Evolutionary conservation across 1,140 invertebrate species (phyloP).

Genomic region (Trachymyrmex cornetzi): DNA sequence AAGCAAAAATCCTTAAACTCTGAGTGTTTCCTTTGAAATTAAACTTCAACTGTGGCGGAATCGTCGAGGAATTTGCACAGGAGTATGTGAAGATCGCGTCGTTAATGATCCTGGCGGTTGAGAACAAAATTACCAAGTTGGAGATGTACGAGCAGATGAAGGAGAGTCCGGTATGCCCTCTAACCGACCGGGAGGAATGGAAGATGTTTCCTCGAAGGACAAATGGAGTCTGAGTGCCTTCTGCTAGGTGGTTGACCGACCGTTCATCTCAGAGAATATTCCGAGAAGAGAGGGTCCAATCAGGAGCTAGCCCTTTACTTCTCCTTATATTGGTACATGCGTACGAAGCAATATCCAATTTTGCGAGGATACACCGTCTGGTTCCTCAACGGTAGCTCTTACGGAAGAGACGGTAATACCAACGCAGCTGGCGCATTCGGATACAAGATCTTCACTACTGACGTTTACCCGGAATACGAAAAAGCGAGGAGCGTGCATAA

Average conservation of each 20-base stretch:
- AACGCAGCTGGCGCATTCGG: slow-evolving; percentile 74
- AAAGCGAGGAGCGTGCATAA: slow-evolving; percentile 51
- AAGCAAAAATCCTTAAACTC: slow-evolving; percentile 78
- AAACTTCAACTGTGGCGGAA: slow-evolving; percentile 85
- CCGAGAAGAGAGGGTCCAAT: slow-evolving; percentile 89
- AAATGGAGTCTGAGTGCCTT: slow-evolving; percentile 78
- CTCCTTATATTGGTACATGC: slow-evolving; percentile 83
- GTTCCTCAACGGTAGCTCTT: slow-evolving; percentile 75
- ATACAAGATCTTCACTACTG: slow-evolving; percentile 73
- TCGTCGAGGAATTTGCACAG: slow-evolving; percentile 83
- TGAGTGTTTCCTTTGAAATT: slow-evolving; percentile 86
- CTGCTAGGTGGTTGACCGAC: slow-evolving; percentile 89
- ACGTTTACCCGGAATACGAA: slow-evolving; percentile 74
- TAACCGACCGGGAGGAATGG: slow-evolving; percentile 72
- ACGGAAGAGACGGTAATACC: slow-evolving; percentile 76
- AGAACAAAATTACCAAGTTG: slow-evolving; percentile 73
- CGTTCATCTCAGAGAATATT: slow-evolving; percentile 84
- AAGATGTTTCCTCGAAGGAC: slow-evolving; percentile 77
- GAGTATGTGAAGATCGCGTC: slow-evolving; percentile 82
- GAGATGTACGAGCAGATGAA: slow-evolving; percentile 77
- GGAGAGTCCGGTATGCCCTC: slow-evolving; percentile 66
- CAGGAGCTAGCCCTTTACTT: slow-evolving; percentile 89
- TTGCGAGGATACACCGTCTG: slow-evolving; percentile 79
- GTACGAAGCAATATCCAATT: slow-evolving; percentile 75
- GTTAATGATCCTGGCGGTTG: slow-evolving; percentile 75